Evolutionary conservation across 2,888 invertebrate species (phyloP).

Genomic region (Ectemnius cavifrons): DNA sequence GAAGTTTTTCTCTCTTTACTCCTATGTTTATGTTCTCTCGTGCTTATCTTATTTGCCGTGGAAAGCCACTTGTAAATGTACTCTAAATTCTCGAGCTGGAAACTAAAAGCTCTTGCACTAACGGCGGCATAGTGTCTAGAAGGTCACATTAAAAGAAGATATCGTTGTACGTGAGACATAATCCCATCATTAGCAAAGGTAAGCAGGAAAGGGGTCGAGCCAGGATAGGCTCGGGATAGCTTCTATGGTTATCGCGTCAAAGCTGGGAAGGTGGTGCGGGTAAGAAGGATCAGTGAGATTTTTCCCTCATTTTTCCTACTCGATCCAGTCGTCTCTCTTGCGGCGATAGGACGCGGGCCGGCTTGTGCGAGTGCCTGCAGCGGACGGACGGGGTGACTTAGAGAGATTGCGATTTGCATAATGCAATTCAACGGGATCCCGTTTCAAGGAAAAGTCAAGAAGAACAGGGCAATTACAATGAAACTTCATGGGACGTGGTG

Average conservation of each 20-base stretch:
- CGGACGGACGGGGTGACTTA: conserved; percentile 68
- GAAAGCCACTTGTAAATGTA: too few species aligned
- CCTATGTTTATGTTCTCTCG: too few species aligned
- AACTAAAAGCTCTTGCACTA: not conserved
- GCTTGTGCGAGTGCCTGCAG: conserved; percentile 28
- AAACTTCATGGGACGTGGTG: conserved; percentile 75
- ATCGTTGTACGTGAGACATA: not conserved
- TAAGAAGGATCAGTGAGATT: conserved; percentile 53
- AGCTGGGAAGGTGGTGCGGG: conserved; percentile 8
- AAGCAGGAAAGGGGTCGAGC: conserved; percentile 36
- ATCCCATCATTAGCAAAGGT: conserved; percentile 46
- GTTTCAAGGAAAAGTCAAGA: conserved; percentile 75
- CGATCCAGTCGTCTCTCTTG: conserved; percentile 36
- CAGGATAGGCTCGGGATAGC: conserved; percentile 6
- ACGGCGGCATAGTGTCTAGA: too few species aligned
- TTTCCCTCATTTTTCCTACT: conserved; percentile 19
- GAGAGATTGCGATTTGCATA: conserved; percentile 77
- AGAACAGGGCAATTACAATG: conserved; percentile 77
- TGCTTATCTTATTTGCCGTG: too few species aligned
- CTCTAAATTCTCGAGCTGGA: too few species aligned
- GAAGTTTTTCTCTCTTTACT: too few species aligned
- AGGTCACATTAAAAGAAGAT: not conserved
- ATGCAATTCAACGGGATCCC: conserved; percentile 75
- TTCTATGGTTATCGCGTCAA: conserved; percentile 46
- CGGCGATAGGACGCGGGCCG: conserved; percentile 18